Conservation (phyloP, 1,140 invertebrate genomes). For the Coptotermes formosanus region DNA sequence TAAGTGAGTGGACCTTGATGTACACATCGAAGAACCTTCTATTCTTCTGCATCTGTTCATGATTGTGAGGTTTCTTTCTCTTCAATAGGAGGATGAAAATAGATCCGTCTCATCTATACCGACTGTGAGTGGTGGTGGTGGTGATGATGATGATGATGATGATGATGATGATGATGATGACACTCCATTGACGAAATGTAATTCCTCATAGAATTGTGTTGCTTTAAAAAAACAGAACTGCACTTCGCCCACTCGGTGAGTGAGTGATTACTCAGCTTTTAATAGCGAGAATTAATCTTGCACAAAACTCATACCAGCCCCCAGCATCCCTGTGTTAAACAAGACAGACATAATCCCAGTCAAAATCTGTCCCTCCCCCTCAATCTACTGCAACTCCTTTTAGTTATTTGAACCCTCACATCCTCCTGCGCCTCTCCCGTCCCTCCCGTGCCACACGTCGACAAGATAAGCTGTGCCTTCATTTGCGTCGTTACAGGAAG, state of each 20-base stretch:
- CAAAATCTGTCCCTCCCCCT: background rate
- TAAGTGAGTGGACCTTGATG: too few species aligned
- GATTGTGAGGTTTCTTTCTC: background rate
- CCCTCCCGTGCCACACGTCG: background rate
- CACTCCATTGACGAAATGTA: constrained; percentile 16
- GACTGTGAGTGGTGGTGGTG: background rate
- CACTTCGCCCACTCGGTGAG: background rate
- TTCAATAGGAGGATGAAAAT: background rate
- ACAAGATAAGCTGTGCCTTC: background rate
- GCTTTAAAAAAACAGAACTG: background rate
- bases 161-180: background rate
- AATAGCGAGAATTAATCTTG: constrained; percentile 6
- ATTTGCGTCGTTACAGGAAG: background rate
- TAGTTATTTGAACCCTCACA: constrained; percentile 6
- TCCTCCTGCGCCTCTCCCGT: background rate
- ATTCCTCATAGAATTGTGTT: constrained; percentile 1
- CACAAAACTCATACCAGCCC: constrained; percentile 4
- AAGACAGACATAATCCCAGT: constrained; percentile 12
- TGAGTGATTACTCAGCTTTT: constrained; percentile 16
- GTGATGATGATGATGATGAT: background rate
- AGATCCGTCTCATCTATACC: background rate
- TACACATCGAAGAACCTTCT: too few species aligned
- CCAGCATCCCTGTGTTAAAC: constrained; percentile 1
- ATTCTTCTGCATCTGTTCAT: background rate
- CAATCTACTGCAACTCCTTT: background rate